Base-by-base conservation (phyloP, 2,797 vertebrate genomes). In the Parambassis ranga region DNA sequence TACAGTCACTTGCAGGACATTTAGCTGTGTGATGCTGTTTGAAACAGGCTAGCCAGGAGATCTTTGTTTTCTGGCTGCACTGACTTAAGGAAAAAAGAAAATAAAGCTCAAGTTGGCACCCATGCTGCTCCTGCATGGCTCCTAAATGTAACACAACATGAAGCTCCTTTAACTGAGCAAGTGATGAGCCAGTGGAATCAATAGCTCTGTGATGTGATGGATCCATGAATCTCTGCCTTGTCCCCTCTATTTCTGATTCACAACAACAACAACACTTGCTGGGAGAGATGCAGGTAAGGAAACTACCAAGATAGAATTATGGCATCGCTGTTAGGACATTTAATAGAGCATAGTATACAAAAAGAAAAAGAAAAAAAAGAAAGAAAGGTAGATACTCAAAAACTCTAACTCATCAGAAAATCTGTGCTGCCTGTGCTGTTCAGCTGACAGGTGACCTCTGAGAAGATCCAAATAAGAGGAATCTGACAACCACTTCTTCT, bases 141-240 rank as follows among this genome's bases (percentile, higher is more conserved):
- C 76, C 64, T 79, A 68, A 84, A 82, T 77, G 83, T 85, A 82
- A 81, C 58, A 77, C 77, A 75, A 78, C 77, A 73, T 72, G 74
- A 75, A 86, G 75, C 62, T 36, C 62, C 72, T 68, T 81, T 84
- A 75, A 78, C 56, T 56, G 47, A 82, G 86, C 38, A 33, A 80
- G 73, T 33, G n/a, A 63, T 16, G 74, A 68, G 65, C 24, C 60
- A 18, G 32, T 31, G 24, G 30, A 56, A 56, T 81, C 49, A 19
- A 73, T 66, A 14, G 26, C 10, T 47, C 31, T 1, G 19, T 3
- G 56, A 65, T 48, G 60, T n/a, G 59, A 64, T 59, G 55, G 43
- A 63, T 27, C 15, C 16, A 1, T 27, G 20, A 49, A 37, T 27
- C 43, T 43, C 24, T 20, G 24, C 22, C 32, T 60, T 10, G 7